Evolutionary conservation across 1,140 invertebrate genomes (phyloP), one percentile per base, ranked within the genome.

Genomic region (Physella acuta): DNA sequence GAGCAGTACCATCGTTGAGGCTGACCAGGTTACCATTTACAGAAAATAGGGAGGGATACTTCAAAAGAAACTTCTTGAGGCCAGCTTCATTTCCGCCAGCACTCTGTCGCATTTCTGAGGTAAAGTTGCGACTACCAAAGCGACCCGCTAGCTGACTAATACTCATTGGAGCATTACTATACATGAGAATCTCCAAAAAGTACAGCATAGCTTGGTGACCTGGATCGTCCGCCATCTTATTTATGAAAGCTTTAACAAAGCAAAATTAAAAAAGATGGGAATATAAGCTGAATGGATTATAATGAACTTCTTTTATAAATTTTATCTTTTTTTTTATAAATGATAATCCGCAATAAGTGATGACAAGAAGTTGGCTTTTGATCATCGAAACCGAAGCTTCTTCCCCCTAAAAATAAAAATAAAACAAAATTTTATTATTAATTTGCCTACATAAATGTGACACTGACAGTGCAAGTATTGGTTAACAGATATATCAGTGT

Each of bases 171-270:
- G 75, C 79, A 55, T 71, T 77, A 69, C 78, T 83, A 76, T 86
- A 84, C 81, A 86, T 86, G n/a, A 86, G 72, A 53, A 85, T 81
- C 73, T 86, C 85, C 62, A 86, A 70, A 73, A 86, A 86, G 75
- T 85, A 85, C 75, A 86, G 75, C 83, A 86, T 86, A 44, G 83
- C 85, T 67, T 85, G 84, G 74, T 86, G 85, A 53, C 81, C 81
- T 28, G 83, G 78, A 68, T 85, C 84, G 65, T 85, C 83, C 33
- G 81, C 81, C 82, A 83, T 84, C 62, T 75, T 81, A 8, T 37
- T 8, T 66, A 37, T 56, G 30, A 8, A 33, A 30, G 28, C 52
- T n/a, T n/a, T n/a, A n/a, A n/a, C n/a, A n/a, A n/a, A n/a, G 70
- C 39, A 26, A 39, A 39, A 44, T 31, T 17, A 37, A 28, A 20